These are phyloP conservation scores for Drosophila demipolita DNA, from an alignment of 2,888 invertebrate genomes.

Conservation along the genomic window DNA sequence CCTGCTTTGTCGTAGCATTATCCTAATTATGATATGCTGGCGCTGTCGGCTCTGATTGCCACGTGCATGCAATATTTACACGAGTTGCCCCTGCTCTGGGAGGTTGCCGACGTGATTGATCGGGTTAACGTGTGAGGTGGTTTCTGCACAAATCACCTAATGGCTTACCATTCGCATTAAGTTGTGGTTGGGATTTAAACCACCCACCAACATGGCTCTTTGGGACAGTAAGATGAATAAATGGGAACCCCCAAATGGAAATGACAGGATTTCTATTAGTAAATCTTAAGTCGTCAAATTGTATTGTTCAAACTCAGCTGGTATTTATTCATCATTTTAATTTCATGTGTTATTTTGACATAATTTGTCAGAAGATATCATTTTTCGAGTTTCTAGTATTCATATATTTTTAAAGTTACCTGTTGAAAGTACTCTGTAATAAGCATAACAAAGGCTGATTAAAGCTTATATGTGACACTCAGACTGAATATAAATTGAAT, in stretches of 20 bases:
- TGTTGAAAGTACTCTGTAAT: background rate
- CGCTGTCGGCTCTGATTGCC: slow-evolving; percentile 41
- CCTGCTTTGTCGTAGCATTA: slow-evolving; percentile 59
- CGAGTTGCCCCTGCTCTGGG: slow-evolving; percentile 25
- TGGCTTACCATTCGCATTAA: slow-evolving; percentile 4
- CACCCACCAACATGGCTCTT: background rate
- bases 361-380: background rate
- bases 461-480: background rate
- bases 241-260: background rate
- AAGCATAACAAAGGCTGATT: background rate
- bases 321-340: background rate
- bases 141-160: slow-evolving; percentile 24
- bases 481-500: background rate
- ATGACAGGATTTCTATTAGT: background rate
- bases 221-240: slow-evolving; percentile 2
- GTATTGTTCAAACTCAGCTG: background rate
- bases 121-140: slow-evolving; percentile 20
- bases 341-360: background rate
- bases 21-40: slow-evolving; percentile 66
- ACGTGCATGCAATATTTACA: slow-evolving; percentile 43
- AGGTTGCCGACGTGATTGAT: slow-evolving; percentile 50
- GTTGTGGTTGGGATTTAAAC: background rate
- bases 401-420: background rate
- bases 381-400: background rate
- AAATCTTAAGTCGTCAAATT: background rate